Evolutionary conservation across 2,797 vertebrate genomes (phyloP), one percentile per base, ranked within the genome.

Genomic region (Cetoscarus ocellatus): DNA sequence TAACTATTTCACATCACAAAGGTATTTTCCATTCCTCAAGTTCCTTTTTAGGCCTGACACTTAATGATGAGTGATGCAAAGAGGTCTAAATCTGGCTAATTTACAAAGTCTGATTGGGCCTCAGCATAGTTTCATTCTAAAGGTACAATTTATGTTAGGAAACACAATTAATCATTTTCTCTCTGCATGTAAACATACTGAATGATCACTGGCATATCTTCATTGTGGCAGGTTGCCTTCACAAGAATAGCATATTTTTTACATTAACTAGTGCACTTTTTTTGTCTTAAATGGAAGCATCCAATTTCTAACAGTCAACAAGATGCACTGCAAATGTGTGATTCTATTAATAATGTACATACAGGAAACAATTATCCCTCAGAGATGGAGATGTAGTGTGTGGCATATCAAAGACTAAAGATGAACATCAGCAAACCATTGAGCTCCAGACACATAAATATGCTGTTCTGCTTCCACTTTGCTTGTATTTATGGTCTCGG

Each of bases 321-420:
- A 77, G 63, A 85, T 84, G 76, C 67, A 60, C 80, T 79, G 77
- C 53, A 79, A 82, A 87, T 79, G 63, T 78, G 75, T 75, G 51
- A 61, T 77, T 79, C 63, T 79, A 73, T 82, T 72, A 86, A 82
- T 86, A 85, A 86, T 88, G 81, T 84, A 88, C 67, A 82, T 40
- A 73, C 54, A 81, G 68, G 73, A 77, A 80, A 82, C 49, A 70
- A 70, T 73, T 67, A 72, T 36, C 80, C 57, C 74, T 69, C 40
- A 61, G 70, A 77, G 70, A 76, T 64, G 42, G 53, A 47, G 67
- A 59, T 86, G 88, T 84, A 89, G 87, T 88, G 88, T 83, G 70
- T 77, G 70, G 56, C 54, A 38, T 71, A 65, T 78, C 48, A 76
- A 58, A 63, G 59, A 49, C 56, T 10, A 12, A 48, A 73, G 59